Percentiles rank a stretch among this genome's conserved stretches.
Evolutionary conservation across 2,888 invertebrate genomes (phyloP).

Genomic region (Melinopterus prodromus): DNA sequence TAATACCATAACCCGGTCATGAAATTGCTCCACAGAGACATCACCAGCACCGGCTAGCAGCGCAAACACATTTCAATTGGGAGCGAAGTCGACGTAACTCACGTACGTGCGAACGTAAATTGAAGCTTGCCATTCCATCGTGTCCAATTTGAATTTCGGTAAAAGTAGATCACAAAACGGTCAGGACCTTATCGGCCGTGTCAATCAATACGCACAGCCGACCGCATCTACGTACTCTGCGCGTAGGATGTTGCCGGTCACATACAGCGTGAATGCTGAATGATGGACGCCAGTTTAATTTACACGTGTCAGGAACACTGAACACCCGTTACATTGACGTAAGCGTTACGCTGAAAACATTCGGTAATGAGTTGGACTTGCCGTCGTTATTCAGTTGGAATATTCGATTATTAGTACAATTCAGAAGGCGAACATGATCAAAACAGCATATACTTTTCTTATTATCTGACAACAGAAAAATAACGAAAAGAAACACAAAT

Average conservation of each 20-base stretch:
- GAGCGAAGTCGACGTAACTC: neutral
- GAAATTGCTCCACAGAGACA: neutral
- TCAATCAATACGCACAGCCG: neutral
- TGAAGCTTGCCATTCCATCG: neutral
- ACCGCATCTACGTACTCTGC: neutral
- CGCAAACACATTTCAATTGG: neutral
- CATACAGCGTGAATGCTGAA: neutral
- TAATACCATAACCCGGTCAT: neutral
- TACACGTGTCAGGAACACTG: neutral
- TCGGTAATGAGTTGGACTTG: neutral
- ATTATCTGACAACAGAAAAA: too few relatives aligned
- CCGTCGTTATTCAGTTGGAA: too few relatives aligned
- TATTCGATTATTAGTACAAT: too few relatives aligned
- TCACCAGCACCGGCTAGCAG: neutral
- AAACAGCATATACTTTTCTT: too few relatives aligned
- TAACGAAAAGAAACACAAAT: too few relatives aligned
- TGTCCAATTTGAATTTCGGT: neutral
- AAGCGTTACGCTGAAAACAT: neutral
- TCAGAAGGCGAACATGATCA: too few relatives aligned
- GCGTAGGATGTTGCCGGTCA: neutral
- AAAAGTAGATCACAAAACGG: constrained; percentile 4
- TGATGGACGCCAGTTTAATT: neutral
- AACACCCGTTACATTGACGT: neutral
- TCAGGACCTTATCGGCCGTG: neutral
- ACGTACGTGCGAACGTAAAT: neutral